phyloP scores from a whole-genome alignment of 2,888 invertebrate species.

The Furcula furcula region DNA sequence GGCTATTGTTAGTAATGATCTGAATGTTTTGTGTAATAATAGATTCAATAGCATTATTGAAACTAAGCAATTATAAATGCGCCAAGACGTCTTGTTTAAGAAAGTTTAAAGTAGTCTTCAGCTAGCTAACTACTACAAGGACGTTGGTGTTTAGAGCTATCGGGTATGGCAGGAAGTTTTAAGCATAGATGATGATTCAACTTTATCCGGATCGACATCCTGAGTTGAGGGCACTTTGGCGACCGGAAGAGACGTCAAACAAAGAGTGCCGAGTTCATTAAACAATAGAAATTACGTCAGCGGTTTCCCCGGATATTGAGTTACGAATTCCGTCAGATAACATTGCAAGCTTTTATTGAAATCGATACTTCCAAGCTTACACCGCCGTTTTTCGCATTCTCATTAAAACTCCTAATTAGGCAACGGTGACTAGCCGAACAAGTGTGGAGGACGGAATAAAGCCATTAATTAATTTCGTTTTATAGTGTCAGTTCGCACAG shows the following conservation, averaged over 20 bases:
- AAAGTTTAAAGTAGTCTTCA: too few relatives aligned
- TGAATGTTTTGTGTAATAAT: too few relatives aligned
- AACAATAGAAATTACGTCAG: slow-evolving; percentile 44
- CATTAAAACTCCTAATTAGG: slow-evolving; percentile 34
- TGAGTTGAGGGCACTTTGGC: slow-evolving; percentile 45
- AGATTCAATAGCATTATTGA: too few relatives aligned
- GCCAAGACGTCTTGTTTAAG: too few relatives aligned
- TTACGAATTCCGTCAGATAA: slow-evolving; percentile 24
- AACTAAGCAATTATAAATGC: too few relatives aligned
- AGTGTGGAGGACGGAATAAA: slow-evolving; percentile 35
- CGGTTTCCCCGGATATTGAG: slow-evolving; percentile 28
- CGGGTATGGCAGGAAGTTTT: slow-evolving; percentile 43
- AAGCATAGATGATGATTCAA: slow-evolving; percentile 45
- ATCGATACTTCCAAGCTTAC: slow-evolving; percentile 7
- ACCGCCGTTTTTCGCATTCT: slow-evolving; percentile 4
- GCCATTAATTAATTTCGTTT: slow-evolving; percentile 51
- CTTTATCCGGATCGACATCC: slow-evolving; percentile 46
- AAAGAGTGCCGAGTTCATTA: slow-evolving; percentile 38
- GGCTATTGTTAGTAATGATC: too few relatives aligned
- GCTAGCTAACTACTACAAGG: too few relatives aligned
- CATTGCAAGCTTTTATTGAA: slow-evolving; percentile 10
- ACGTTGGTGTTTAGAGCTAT: too few relatives aligned
- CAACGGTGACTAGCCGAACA: slow-evolving; percentile 46
- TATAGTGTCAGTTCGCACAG: slow-evolving; percentile 24
- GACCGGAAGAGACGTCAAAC: slow-evolving; percentile 48